Percentiles rank a stretch among this genome's conserved stretches.
Evolutionary conservation across 1,140 invertebrate species (phyloP).

Genomic region (Lasioglossum albipes): DNA sequence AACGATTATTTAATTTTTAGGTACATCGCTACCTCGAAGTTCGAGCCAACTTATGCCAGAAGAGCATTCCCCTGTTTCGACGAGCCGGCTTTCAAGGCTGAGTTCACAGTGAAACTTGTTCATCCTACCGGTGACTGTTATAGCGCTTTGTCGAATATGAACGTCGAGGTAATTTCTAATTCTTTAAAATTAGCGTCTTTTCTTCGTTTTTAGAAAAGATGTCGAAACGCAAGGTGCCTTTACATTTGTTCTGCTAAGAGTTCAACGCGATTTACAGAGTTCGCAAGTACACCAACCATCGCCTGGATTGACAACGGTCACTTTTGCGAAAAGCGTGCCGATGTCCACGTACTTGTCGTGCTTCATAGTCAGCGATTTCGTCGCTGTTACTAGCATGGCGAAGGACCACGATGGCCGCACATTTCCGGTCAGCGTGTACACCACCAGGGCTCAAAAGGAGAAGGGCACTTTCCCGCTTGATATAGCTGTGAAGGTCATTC

Average conservation of each 20-base stretch:
- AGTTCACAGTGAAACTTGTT: constrained; percentile 89
- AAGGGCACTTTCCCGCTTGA: constrained; percentile 90
- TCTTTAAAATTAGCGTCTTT: no score
- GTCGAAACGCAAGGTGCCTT: no score
- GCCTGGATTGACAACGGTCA: constrained; percentile 79
- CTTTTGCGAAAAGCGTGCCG: constrained; percentile 89
- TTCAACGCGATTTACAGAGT: constrained; percentile 65
- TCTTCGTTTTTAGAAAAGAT: no score
- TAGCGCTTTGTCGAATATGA: constrained; percentile 91
- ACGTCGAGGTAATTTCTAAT: constrained; percentile 73
- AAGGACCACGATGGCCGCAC: constrained; percentile 80
- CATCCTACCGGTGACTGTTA: constrained; percentile 84
- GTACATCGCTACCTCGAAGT: constrained; percentile 92
- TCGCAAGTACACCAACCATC: constrained; percentile 72
- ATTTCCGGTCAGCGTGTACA: constrained; percentile 87
- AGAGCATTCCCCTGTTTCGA: constrained; percentile 97
- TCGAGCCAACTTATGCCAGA: constrained; percentile 95
- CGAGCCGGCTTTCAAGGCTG: constrained; percentile 95
- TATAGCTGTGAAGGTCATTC: constrained; percentile 88
- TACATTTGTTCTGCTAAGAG: no score
- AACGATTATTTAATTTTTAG: constrained; percentile 75
- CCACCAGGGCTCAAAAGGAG: constrained; percentile 86
- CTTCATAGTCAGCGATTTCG: constrained; percentile 95
- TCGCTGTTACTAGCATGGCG: constrained; percentile 80
- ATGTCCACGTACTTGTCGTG: constrained; percentile 96